Evolutionary conservation across 2,888 invertebrate species (phyloP).

Genomic region (Lucinisca nassula): DNA sequence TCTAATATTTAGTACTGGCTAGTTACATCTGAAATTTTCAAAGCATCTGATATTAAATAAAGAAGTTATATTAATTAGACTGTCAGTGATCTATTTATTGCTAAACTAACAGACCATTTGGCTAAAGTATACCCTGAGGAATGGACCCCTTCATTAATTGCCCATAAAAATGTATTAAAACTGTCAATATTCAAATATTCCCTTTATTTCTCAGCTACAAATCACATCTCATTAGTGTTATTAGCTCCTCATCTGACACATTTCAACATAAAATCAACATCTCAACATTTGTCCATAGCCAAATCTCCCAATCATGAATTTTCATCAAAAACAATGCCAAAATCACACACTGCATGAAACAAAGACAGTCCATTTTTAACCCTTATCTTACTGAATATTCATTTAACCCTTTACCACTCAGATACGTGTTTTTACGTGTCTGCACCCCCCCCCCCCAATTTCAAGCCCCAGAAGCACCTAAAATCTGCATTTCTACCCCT

Average conservation of each 20-base stretch:
- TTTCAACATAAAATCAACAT: constrained; percentile 9
- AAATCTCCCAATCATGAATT: not conserved
- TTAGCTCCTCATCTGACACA: not conserved
- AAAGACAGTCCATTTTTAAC: no score
- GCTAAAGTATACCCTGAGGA: not conserved
- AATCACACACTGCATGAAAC: not conserved
- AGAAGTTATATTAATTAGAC: not conserved
- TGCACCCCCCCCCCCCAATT: no score
- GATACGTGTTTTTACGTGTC: no score
- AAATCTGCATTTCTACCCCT: no score
- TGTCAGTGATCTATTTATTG: not conserved
- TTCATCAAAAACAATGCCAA: not conserved
- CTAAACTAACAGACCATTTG: not conserved
- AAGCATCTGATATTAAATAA: no score
- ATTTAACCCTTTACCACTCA: no score
- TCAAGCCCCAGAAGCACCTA: no score
- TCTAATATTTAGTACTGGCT: no score
- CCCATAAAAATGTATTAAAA: constrained; percentile 4
- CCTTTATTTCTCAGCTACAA: not conserved
- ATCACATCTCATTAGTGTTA: constrained; percentile 4
- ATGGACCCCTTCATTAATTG: not conserved
- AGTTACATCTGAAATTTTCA: no score
- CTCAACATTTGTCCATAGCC: not conserved
- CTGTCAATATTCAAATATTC: constrained; percentile 9
- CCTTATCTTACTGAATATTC: no score